Evolutionary conservation across 1,140 invertebrate genomes (phyloP), one percentile per base, ranked within the genome.

Genomic region (Elysia chlorotica): DNA sequence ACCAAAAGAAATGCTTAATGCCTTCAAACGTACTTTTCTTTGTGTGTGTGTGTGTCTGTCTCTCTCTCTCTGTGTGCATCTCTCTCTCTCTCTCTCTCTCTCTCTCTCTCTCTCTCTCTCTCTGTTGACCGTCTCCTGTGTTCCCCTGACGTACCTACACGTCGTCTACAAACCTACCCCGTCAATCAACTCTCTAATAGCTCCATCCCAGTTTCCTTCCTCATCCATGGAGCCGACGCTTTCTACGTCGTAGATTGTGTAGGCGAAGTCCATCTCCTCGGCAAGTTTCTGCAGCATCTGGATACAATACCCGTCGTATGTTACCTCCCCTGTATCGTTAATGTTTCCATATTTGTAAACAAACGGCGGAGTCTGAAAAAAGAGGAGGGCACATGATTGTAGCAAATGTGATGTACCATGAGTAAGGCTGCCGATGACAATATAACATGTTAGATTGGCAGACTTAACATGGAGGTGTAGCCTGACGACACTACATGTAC

Each of bases 231-330:
- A 91, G 0, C 96, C 96, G 0, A 91, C 91, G 80, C 97, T 95
- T 0, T 92, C 90, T 0, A 91, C 92, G 70, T 94, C 89, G 28
- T 91, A 90, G 67, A 98, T 92, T 74, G 93, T 93, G 84, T 96
- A 98, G 79, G 96, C 94, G 80, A 99, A 98, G 68, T 93, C 91
- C 0, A 97, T 89, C 31, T 93, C 92, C 63, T 92, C 87, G 37
- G 92, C 91, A 33, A 98, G 95, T 83, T 93, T 92, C 70, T 96
- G 90, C 0, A 99, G 91, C 0, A 99, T 87, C 84, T 98, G 96
- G 62, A 98, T 94, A 85, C 96, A 98, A 84, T 97, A 99, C 14
- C 97, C 97, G 76, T 91, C 91, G 97, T 23, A 91, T 89, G 2
- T 74, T 0, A 30, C 61, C 0, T 41, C 72, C 0, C 86, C 88